A percentile compares a stretch with the other conserved stretches of the same genome.
Evolutionary conservation across 2,888 invertebrate genomes (phyloP).

Genomic region (Pseudococcus viburni): DNA sequence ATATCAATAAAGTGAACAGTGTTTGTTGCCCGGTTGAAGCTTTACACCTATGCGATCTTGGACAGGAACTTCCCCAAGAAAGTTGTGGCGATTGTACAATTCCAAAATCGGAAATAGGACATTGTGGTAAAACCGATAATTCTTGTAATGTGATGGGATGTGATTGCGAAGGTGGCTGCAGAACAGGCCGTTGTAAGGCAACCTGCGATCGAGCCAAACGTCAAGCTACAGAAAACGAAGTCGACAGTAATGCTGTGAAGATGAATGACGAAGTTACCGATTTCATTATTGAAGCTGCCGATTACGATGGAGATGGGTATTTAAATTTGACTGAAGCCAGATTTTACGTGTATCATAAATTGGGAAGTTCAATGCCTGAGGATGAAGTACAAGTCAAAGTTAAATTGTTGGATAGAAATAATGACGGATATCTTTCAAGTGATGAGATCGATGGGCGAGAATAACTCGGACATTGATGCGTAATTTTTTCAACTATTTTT

Average conservation of each 20-base stretch:
- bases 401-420: not conserved
- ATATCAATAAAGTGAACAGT: not conserved
- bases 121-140: not conserved
- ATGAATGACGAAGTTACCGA: not conserved
- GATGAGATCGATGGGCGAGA: not conserved
- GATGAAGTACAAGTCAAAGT: not conserved
- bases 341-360: not conserved
- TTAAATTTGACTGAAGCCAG: not conserved
- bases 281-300: slow-evolving; percentile 8
- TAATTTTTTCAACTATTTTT: not conserved
- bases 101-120: not conserved
- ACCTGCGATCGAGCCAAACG: not conserved
- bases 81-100: not conserved
- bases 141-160: not conserved
- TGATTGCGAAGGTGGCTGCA: not conserved
- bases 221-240: not conserved
- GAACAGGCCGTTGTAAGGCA: not conserved
- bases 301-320: not conserved
- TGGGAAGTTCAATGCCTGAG: not conserved
- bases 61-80: not conserved
- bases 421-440: not conserved
- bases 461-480: not conserved
- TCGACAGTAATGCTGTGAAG: not conserved
- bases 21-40: not conserved
- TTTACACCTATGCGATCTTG: not conserved